Conservation (phyloP, 2,113 vertebrate species). For the Trinectes maculatus region DNA sequence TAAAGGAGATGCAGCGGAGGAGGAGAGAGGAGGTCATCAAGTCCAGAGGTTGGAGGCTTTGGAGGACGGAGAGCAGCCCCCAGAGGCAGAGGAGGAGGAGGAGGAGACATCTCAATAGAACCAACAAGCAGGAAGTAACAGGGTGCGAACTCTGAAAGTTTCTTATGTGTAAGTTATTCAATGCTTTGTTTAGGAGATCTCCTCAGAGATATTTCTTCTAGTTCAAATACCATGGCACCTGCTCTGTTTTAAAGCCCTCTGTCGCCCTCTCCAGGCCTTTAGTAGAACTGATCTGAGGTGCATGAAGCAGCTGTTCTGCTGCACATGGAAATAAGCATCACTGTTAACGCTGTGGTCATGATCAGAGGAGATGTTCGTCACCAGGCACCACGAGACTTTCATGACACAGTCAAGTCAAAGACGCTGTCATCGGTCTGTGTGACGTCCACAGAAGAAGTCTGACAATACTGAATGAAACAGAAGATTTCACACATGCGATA, state of each 20-base stretch:
- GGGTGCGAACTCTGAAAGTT: constrained; percentile 48
- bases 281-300: constrained; percentile 21
- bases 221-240: not conserved
- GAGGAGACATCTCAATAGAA: constrained; percentile 20
- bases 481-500: not conserved
- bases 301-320: constrained; percentile 29
- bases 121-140: constrained; percentile 13
- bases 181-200: constrained; percentile 37
- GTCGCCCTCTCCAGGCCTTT: constrained; percentile 46
- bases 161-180: constrained; percentile 50
- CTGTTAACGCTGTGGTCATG: not conserved
- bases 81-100: constrained; percentile 18
- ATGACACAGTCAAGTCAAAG: constrained; percentile 13
- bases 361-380: constrained; percentile 12
- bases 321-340: constrained; percentile 7
- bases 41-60: not conserved
- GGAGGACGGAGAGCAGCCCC: constrained; percentile 24
- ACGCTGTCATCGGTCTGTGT: no score
- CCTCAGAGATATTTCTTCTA: constrained; percentile 1
- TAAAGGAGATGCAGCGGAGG: not conserved
- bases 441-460: not conserved
- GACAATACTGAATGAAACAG: constrained; percentile 1
- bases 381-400: constrained; percentile 13
- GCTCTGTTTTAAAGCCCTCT: constrained; percentile 18
- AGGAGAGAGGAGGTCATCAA: constrained; percentile 35